These are phyloP conservation scores for Pipistrellus nathusii DNA, from an alignment of 2,797 vertebrate genomes.

Conservation along the genomic window DNA sequence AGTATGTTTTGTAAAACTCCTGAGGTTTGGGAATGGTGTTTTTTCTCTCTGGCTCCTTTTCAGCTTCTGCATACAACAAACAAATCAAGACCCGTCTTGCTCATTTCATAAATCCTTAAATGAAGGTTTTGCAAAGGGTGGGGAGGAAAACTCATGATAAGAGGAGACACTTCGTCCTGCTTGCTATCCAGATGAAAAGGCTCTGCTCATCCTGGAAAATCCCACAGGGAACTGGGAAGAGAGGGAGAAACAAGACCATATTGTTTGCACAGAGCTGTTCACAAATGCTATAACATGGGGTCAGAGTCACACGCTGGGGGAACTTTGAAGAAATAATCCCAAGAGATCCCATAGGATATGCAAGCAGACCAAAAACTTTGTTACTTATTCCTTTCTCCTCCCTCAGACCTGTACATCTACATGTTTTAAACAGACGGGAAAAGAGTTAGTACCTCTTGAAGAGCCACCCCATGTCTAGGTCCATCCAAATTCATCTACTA, in stretches of 20 bases:
- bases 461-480: background rate
- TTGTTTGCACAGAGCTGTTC: conserved; percentile 40
- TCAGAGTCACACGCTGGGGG: conserved; percentile 42
- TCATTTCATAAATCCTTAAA: background rate
- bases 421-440: background rate
- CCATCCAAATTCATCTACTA: background rate
- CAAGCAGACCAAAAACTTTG: background rate
- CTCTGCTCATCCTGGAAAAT: conserved; percentile 45
- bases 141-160: background rate
- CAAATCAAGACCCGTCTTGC: background rate
- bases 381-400: background rate
- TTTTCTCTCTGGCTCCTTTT: conserved; percentile 42
- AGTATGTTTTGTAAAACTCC: conserved; percentile 26
- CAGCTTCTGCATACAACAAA: conserved; percentile 13
- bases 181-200: conserved; percentile 10
- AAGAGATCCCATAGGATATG: conserved; percentile 5
- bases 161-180: background rate
- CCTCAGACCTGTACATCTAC: background rate
- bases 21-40: conserved; percentile 12
- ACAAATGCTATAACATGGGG: background rate
- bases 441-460: background rate
- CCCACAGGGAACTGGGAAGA: background rate
- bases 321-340: conserved; percentile 13
- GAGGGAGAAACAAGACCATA: conserved; percentile 17
- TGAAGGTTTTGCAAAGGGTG: background rate